Percentiles rank a stretch among this genome's conserved stretches.
Evolutionary conservation across 1,140 invertebrate genomes (phyloP).

Genomic region (Magallana gigas): DNA sequence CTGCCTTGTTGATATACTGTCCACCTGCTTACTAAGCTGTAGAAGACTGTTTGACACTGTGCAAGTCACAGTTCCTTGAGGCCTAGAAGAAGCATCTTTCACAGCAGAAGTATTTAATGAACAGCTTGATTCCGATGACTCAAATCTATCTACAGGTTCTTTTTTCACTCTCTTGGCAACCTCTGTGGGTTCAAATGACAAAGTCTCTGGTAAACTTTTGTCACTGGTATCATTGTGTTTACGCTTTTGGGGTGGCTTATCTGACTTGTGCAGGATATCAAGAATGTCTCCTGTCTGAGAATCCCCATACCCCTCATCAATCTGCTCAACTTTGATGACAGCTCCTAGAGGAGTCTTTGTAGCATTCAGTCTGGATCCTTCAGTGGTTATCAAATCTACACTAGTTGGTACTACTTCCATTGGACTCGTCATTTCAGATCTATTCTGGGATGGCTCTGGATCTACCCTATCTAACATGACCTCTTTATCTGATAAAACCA

Average conservation of each 20-base stretch:
- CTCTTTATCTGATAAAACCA: background rate
- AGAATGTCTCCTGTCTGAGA: slow-evolving; percentile 23
- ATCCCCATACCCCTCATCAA: background rate
- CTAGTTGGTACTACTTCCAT: background rate
- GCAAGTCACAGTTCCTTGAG: background rate
- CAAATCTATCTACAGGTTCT: slow-evolving; percentile 35
- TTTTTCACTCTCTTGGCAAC: slow-evolving; percentile 31
- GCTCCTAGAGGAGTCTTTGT: background rate
- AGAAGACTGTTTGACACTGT: background rate
- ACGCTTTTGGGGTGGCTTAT: background rate
- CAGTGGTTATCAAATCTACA: background rate
- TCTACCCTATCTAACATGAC: background rate
- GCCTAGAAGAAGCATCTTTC: background rate
- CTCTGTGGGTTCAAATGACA: background rate
- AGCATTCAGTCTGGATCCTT: background rate
- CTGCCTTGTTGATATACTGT: slow-evolving; percentile 6
- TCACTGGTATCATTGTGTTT: slow-evolving; percentile 3
- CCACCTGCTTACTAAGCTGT: background rate
- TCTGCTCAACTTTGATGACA: slow-evolving; percentile 35
- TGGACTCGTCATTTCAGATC: background rate
- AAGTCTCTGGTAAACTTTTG: background rate
- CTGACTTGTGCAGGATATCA: slow-evolving; percentile 29
- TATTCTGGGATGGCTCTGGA: background rate
- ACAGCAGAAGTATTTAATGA: slow-evolving; percentile 1
- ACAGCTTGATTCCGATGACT: background rate